Evolutionary conservation across 2,113 vertebrate species (phyloP).

Genomic region (Theropithecus gelada): DNA sequence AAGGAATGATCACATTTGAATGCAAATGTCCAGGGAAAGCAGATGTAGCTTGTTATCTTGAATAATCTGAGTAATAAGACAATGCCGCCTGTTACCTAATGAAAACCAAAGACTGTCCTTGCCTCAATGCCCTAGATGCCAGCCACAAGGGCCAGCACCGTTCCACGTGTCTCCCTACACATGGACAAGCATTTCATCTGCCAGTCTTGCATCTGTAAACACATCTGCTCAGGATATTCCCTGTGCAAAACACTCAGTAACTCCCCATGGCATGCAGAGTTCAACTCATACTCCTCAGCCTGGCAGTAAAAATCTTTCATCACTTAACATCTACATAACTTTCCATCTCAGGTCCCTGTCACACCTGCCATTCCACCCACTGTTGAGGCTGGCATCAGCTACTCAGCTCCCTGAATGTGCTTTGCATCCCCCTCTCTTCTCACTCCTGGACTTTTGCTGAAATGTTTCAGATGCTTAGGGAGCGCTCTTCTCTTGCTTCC

Average conservation of each 20-base stretch:
- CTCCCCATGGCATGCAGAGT: neutral
- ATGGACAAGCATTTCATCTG: neutral
- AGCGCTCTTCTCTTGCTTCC: neutral
- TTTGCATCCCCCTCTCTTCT: neutral
- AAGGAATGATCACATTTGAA: neutral
- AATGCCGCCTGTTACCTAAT: neutral
- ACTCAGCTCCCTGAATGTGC: neutral
- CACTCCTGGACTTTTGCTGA: neutral
- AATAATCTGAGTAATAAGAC: neutral
- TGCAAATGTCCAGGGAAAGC: neutral
- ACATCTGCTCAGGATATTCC: neutral
- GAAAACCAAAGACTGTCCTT: neutral
- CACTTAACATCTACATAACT: neutral
- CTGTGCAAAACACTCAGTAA: neutral
- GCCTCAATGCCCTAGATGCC: neutral
- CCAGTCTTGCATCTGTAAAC: neutral
- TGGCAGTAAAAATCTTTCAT: neutral
- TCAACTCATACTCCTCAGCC: neutral
- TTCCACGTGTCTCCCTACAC: neutral
- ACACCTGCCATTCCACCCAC: neutral
- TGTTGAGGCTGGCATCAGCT: neutral
- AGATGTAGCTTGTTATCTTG: neutral
- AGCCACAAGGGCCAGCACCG: neutral
- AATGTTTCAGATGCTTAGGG: neutral
- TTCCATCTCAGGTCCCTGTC: neutral